Evolutionary conservation across 2,797 vertebrate species (phyloP), one percentile per base, ranked within the genome.

Genomic region (Chaenodraco wilsoni): DNA sequence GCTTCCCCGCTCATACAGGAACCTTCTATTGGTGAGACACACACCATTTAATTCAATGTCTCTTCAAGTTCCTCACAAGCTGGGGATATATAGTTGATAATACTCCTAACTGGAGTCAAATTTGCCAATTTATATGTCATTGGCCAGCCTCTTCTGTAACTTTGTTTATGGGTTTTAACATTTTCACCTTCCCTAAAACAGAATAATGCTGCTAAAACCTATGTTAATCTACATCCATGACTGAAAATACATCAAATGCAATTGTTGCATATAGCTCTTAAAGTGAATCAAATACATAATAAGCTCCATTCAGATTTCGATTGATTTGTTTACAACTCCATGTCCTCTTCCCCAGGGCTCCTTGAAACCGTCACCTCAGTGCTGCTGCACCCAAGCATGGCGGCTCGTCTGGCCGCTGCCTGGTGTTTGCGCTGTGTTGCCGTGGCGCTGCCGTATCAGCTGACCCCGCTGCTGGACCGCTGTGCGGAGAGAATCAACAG

Each of bases 341-440:
- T 27, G 0, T 19, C 48, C 9, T 65, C 19, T 17, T 61, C 13
- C 54, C 0, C 79, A 99, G 98, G 98, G 60, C 95, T 99, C 7
- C 84, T 99, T 90, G 98, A 99, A 84, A 99, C 96, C 0, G 98
- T 99, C 66, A 97, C 97, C 2, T 99, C 97, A 0, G 97, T 99
- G 78, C 94, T 99, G 41, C 95, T 99, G 52, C 98, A 99, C 87
- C 98, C 98, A 4, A 99, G 98, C 90, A 99, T 99, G 97, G 97
- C 98, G 0, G 98, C 98, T 12, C 96, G 98, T 9, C 94, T 99
- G 73, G 97, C 98, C 0, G 97, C 98, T 0, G 97, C 98, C 0
- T 99, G 98, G 98, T 99, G 98, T 70, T 89, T 99, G 88, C 98
- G 98, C 12, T 99, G 97, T 43, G 96, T 99, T 8, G 96, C 97